Evolutionary conservation across 2,888 invertebrate genomes (phyloP).

Genomic region (Microchrysa polita): DNA sequence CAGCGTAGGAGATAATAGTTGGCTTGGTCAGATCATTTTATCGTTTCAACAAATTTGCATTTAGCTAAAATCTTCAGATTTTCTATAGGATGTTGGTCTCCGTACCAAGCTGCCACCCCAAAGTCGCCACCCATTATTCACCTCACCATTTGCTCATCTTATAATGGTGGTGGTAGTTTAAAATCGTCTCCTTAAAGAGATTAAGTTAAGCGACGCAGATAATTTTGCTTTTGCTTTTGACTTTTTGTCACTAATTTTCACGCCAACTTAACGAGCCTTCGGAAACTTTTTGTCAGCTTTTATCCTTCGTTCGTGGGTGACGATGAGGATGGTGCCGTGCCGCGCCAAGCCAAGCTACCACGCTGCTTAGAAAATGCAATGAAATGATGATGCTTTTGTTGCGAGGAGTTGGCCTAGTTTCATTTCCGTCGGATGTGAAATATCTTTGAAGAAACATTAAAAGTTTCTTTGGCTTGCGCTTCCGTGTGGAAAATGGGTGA

Average conservation of each 20-base stretch:
- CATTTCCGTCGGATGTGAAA: no score
- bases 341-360: no score
- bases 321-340: not conserved
- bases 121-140: not conserved
- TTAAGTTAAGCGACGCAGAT: constrained; percentile 44
- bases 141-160: not conserved
- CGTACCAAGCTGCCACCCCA: no score
- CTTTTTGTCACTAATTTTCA: constrained; percentile 35
- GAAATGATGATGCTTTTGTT: no score
- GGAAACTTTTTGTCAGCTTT: constrained; percentile 27
- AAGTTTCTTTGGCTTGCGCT: no score
- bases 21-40: not conserved
- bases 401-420: no score
- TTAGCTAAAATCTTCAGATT: not conserved
- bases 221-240: constrained; percentile 8
- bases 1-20: not conserved
- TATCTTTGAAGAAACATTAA: no score
- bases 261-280: constrained; percentile 32
- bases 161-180: constrained; percentile 7
- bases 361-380: no score
- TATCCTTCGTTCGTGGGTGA: not conserved
- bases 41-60: not conserved
- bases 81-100: no score
- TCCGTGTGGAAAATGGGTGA: no score
- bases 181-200: not conserved